Conservation (phyloP, 2,113 vertebrate species). For the Eudyptes chrysolophus region DNA sequence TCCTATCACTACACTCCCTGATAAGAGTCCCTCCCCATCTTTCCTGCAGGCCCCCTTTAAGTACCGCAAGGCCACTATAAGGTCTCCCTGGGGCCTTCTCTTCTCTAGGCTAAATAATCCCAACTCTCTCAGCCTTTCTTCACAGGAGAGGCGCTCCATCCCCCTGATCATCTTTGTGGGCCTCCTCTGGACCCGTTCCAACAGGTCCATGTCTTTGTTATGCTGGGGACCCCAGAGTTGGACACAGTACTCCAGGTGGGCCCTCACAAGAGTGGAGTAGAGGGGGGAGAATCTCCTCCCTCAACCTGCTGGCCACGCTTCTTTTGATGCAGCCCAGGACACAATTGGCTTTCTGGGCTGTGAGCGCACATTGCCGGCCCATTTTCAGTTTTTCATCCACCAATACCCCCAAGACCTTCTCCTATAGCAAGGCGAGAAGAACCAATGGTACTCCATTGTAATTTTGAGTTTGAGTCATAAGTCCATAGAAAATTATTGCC, state of each 20-base stretch:
- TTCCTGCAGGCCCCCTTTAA: background rate
- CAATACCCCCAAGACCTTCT: background rate
- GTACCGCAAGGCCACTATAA: background rate
- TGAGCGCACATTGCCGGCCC: rapidly evolving
- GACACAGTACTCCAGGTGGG: background rate
- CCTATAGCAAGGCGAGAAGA: background rate
- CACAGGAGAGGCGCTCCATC: background rate
- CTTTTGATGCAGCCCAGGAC: background rate
- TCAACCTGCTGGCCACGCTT: background rate
- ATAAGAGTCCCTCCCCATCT: background rate
- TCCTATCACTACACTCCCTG: background rate
- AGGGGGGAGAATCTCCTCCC: background rate
- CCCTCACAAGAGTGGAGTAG: background rate
- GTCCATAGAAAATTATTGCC: background rate
- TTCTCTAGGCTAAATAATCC: background rate
- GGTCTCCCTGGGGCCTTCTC: background rate
- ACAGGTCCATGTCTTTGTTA: background rate
- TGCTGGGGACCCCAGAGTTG: background rate
- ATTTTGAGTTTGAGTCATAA: background rate
- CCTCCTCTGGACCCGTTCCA: background rate
- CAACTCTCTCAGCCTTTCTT: background rate
- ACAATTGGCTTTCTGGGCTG: background rate
- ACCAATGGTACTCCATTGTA: background rate
- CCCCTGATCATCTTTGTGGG: background rate
- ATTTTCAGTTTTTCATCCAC: background rate